phyloP scores from a whole-genome alignment of 2,113 vertebrate genomes.

The Cepphus grylle region DNA sequence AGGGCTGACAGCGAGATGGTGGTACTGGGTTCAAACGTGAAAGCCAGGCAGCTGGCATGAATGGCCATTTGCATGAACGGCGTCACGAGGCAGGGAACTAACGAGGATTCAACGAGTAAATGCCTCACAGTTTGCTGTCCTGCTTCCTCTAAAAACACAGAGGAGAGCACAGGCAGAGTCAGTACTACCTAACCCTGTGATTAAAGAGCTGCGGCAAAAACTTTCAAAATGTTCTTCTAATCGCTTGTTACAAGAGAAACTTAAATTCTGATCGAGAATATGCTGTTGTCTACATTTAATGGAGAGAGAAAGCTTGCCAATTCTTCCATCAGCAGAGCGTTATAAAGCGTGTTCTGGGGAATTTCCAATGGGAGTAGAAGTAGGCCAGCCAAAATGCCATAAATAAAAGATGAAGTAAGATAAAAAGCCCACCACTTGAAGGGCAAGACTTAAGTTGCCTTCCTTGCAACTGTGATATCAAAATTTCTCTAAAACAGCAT shows the following conservation, averaged over 20 bases:
- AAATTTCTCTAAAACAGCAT: background rate
- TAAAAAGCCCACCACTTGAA: background rate
- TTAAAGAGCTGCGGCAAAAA: background rate
- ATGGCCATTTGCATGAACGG: background rate
- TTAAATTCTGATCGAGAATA: background rate
- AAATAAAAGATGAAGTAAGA: conserved; percentile 40
- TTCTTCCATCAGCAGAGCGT: background rate
- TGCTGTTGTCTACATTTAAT: background rate
- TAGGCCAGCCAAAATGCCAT: conserved; percentile 18
- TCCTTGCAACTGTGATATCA: background rate
- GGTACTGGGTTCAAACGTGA: background rate
- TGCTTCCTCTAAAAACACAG: background rate
- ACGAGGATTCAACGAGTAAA: background rate
- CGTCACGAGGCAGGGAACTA: background rate
- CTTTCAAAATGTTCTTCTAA: background rate
- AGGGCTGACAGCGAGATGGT: background rate
- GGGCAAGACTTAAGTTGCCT: background rate
- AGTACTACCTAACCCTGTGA: background rate
- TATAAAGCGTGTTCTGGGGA: background rate
- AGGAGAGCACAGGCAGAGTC: background rate
- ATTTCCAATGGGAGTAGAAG: conserved; percentile 31
- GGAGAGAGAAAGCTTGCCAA: background rate
- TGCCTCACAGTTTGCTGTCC: background rate
- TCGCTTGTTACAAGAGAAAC: background rate
- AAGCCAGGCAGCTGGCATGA: background rate